Base-by-base conservation (phyloP, 2,797 vertebrate genomes). In the Cetoscarus ocellatus region DNA sequence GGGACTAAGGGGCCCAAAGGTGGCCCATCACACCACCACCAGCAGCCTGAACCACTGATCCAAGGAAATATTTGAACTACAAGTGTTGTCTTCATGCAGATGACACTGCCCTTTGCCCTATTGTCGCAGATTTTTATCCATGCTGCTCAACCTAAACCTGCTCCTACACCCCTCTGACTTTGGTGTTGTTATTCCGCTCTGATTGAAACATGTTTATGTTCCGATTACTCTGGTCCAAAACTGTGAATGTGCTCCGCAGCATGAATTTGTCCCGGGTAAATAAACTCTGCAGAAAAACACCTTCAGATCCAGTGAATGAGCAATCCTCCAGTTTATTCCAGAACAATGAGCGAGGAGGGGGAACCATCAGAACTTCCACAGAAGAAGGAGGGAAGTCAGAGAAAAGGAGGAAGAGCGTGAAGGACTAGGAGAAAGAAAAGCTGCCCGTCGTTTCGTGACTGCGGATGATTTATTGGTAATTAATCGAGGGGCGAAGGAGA, bases 401-500 rank as follows among this genome's bases (percentile, higher is more conserved):
- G 80, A 87, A 87, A 87, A 77, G 79, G 73, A 86, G 85, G 85
- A 86, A 88, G 79, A 88, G 80, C 68, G 67, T 3, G 77, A 82
- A 67, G 66, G 75, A 66, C 61, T 15, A 10, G 1, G 1, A 70
- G 57, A 72, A 68, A 75, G 72, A 81, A 70, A 80, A 34, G 70
- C 70, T 5, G 71, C 11, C 50, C 1, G 53, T 67, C 52, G 35
- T 48, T 48, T 55, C 34, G 71, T 73, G 81, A 73, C 68, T 58
- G 73, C 14, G 13, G 44, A 47, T 74, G 77, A 86, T 84, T 83
- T 82, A 82, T 48, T 65, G 59, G 56, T 48, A 54, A 78, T 86
- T 60, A 75, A 81, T 83, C 57, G 42, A 44, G 18, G 19, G 44
- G n/a, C 12, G 45, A 43, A 18, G 17, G 67, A 43, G 67, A 61